Conservation (phyloP, 2,888 invertebrate species). For the Brenthis ino region DNA sequence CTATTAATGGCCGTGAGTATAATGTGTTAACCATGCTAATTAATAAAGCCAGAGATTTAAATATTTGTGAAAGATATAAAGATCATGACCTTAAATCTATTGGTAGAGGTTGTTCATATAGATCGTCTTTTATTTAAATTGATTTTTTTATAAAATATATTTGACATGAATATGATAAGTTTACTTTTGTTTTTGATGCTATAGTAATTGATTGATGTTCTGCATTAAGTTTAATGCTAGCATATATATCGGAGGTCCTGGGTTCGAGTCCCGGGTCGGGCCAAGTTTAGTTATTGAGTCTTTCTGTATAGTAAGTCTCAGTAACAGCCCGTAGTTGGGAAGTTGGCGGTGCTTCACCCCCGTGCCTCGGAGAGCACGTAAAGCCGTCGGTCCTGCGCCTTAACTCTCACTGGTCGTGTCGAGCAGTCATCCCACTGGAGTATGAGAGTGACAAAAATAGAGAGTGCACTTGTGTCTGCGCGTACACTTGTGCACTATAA, state of each 20-base stretch:
- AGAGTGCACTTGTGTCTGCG: too few relatives aligned
- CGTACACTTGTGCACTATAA: too few relatives aligned
- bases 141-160: not conserved
- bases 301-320: too few relatives aligned
- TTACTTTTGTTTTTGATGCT: not conserved
- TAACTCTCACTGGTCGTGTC: too few relatives aligned
- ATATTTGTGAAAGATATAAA: conserved; percentile 55
- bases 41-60: conserved; percentile 57
- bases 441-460: too few relatives aligned
- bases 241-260: not conserved
- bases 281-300: too few relatives aligned
- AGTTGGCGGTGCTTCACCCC: too few relatives aligned
- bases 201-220: not conserved
- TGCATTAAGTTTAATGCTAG: not conserved
- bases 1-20: conserved; percentile 47
- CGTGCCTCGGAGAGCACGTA: too few relatives aligned
- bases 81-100: conserved; percentile 53
- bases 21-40: conserved; percentile 55
- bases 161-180: not conserved
- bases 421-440: too few relatives aligned
- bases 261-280: too few relatives aligned
- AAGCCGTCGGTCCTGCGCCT: too few relatives aligned
- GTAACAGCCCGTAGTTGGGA: too few relatives aligned
- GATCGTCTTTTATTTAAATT: conserved; percentile 7
- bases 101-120: conserved; percentile 50